Base-by-base conservation (phyloP, 2,888 invertebrate genomes). In the Acleris holmiana region DNA sequence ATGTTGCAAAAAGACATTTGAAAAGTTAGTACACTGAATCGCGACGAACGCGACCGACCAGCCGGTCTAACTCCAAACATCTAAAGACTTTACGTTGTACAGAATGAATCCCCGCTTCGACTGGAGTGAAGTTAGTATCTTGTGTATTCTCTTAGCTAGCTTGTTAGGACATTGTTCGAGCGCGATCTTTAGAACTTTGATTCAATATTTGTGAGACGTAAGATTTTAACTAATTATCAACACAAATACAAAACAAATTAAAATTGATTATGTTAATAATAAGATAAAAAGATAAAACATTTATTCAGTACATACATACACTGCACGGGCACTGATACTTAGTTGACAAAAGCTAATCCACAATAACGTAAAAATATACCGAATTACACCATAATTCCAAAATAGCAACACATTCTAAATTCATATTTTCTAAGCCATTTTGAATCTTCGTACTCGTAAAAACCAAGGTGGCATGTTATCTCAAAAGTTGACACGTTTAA, bases 1-100 rank as follows among this genome's bases (percentile, higher is more conserved):
- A 86, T 83, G 80, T 76, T 79, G 73, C 78, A 81, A 84, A 83
- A 82, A 79, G 75, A 78, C 73, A 74, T 76, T 77, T 67, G 64
- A 59, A 74, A 82, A 82, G 78, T 84, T 81, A 79, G 78, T 77
- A 77, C 75, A 77, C 73, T 75, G 65, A 49, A 65, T 74, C 62
- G 72, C 76, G 70, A 80, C 71, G 75, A 72, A 76, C 71, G 71
- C 67, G 69, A 72, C 73, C 71, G 70, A 71, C 73, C 71, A 69
- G 56, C 67, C 67, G 69, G 69, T 68, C 71, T 68, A 75, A 76
- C 76, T 78, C 71, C 73, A 75, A 79, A 77, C 75, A 76, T 78
- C 70, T 75, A 69, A 76, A 78, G 73, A 77, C 76, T 80, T 77
- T 72, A 69, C 67, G 67, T 55, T 51, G 61, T 61, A 48, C 47